Evolutionary conservation across 2,113 vertebrate genomes (phyloP), one percentile per base, ranked within the genome.

Genomic region (Hippolais icterina): DNA sequence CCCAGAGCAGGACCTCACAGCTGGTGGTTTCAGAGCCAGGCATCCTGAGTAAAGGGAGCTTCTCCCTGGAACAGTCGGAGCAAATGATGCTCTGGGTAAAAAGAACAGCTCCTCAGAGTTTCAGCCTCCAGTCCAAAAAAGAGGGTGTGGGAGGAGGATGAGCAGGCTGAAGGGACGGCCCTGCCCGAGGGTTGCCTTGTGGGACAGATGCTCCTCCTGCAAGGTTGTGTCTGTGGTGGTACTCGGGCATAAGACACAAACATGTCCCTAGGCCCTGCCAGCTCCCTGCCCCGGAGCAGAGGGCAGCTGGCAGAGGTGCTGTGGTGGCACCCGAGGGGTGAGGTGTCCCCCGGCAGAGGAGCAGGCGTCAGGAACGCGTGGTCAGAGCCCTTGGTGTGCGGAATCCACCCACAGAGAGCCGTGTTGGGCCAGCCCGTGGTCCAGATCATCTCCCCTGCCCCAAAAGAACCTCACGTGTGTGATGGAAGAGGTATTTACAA

Each of bases 191-290:
- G 42, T 4, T 49, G 35, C 22, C 46, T 25, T 0, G 0, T 29
- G 70, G 82, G 76, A 31, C 53, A 0, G 76, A 1, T 11, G 28
- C 47, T 83, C 20, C 37, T 81, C 13, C 4, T 2, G 4, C 0
- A 0, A 5, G n/a, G 42, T 12, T 22, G 0, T 2, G 18, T 1
- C 1, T 12, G 29, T 4, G 5, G 63, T 2, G 1, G 46, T 37
- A 1, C 31, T 29, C 6, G 6, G 33, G 15, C 2, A 0, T 3
- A 1, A 24, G 35, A 4, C 10, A 15, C 60, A 28, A 3, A 8
- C 5, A 0, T 0, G 20, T 53, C 17, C 49, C 13, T 3, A 3
- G 50, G 41, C 33, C 29, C 1, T 6, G 1, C 6, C 15, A 5
- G 47, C 2, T 25, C 22, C 37, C 33, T 19, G 47, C 2, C 9